Conservation (phyloP, 1,140 invertebrate genomes). For the Saccostrea cuccullata region DNA sequence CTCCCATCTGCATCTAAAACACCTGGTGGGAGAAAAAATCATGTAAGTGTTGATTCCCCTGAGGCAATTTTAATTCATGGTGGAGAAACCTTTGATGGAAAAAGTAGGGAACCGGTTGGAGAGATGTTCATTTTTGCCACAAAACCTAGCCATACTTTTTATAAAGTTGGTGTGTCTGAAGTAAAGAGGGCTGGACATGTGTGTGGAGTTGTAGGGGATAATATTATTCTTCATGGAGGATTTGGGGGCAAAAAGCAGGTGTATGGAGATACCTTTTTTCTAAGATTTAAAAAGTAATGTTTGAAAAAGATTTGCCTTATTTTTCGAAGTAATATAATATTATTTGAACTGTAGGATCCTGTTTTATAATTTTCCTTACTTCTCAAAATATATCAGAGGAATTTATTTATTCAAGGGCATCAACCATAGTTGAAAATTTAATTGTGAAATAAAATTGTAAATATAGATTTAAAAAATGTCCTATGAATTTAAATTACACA, state of each 20-base stretch:
- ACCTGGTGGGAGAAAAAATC: constrained; percentile 73
- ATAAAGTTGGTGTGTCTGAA: constrained; percentile 63
- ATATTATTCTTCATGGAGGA: constrained; percentile 75
- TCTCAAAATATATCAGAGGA: too few species aligned
- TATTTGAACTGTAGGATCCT: too few species aligned
- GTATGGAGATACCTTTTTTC: constrained; percentile 62
- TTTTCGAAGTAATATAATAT: too few species aligned
- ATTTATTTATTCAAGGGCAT: too few species aligned
- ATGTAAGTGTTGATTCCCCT: constrained; percentile 62
- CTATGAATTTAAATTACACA: too few species aligned
- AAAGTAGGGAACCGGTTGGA: constrained; percentile 69
- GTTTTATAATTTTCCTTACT: too few species aligned
- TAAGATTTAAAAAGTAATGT: constrained; percentile 47
- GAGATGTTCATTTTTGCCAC: constrained; percentile 71
- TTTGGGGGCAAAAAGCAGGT: constrained; percentile 62
- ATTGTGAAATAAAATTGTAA: too few species aligned
- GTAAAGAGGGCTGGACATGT: constrained; percentile 73
- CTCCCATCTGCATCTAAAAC: constrained; percentile 64
- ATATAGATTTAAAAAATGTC: too few species aligned
- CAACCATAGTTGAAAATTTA: too few species aligned
- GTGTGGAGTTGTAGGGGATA: constrained; percentile 62
- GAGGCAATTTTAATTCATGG: constrained; percentile 73
- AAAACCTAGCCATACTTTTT: constrained; percentile 63
- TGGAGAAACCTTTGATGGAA: constrained; percentile 77
- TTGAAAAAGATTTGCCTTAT: neutral